Base-by-base conservation (phyloP, 2,113 vertebrate genomes). In the Pleuronectes platessa region DNA sequence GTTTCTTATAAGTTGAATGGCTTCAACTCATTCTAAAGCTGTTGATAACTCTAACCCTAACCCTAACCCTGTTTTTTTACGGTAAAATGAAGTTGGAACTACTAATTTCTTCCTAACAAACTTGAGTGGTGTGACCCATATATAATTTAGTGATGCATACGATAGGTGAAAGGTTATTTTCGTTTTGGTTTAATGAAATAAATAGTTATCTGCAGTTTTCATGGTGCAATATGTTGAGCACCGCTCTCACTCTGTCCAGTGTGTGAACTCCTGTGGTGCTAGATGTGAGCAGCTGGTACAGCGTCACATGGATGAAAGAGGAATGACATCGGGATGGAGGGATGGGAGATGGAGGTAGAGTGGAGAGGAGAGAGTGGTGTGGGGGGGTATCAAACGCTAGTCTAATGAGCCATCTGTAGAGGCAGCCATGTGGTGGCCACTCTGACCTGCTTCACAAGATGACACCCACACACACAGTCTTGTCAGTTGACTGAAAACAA, bases 371-470 rank as follows among this genome's bases (percentile, higher is more conserved):
- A 24, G 20, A 35, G 40, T 26, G 54, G 47, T 15, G 60, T 1
- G 24, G 49, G 64, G 4, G 14, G 40, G 35, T 67, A 86, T 90
- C 90, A 90, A 83, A 90, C 68, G 3, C 71, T 71, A 60, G 81
- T 78, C 85, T 92, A 92, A 92, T 90, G 90, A 93, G 90, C 90
- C 90, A 92, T 92, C 92, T 93, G 90, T 80, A 83, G 78, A 65
- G 70, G 75, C 58, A 68, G 78, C 58, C 65, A 72, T 69, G 77
- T 78, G 64, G 74, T 82, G 84, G 73, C 70, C 72, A 78, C 78
- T 74, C 69, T 82, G 86, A 88, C 83, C 88, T 54, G 72, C 70
- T 81, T 78, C 75, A 66, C 35, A 15, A 47, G 59, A 59, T 24
- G 64, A 81, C 70, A 66, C n/a, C 68, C n/a, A 67, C 31, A 42